Conservation (phyloP, 2,797 vertebrate genomes). For the Girardinus metallicus region DNA sequence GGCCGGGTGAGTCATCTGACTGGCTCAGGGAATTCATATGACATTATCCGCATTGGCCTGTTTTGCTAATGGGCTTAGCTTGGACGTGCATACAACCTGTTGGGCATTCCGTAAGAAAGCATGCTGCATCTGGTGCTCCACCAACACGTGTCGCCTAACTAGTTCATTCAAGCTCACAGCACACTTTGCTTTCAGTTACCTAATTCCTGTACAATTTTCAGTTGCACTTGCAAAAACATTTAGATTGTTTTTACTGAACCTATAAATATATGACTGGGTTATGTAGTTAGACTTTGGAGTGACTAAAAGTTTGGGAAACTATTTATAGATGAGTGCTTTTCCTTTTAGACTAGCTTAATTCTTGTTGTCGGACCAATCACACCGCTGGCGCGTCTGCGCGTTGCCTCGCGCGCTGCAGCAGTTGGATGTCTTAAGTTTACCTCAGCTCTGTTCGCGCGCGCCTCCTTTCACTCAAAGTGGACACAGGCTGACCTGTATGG, state of each 20-base stretch:
- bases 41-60: conserved; percentile 77
- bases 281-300: background rate
- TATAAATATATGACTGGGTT: background rate
- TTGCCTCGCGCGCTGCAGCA: no score
- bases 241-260: background rate
- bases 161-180: background rate
- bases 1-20: conserved; percentile 56
- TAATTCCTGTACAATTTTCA: background rate
- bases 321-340: background rate
- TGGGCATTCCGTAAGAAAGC: conserved; percentile 33
- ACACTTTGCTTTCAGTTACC: background rate
- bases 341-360: background rate
- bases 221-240: background rate
- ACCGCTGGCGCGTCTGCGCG: no score
- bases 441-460: no score
- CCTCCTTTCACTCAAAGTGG: no score
- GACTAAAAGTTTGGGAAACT: background rate
- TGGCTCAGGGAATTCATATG: conserved; percentile 52
- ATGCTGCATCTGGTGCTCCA: conserved; percentile 21
- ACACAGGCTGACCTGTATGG: no score
- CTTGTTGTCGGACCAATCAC: no score
- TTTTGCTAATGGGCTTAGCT: conserved; percentile 81
- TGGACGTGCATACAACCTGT: conserved; percentile 41
- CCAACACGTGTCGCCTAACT: conserved; percentile 12
- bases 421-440: no score